Evolutionary conservation across 2,888 invertebrate species (phyloP).

Genomic region (Clanis bilineata): DNA sequence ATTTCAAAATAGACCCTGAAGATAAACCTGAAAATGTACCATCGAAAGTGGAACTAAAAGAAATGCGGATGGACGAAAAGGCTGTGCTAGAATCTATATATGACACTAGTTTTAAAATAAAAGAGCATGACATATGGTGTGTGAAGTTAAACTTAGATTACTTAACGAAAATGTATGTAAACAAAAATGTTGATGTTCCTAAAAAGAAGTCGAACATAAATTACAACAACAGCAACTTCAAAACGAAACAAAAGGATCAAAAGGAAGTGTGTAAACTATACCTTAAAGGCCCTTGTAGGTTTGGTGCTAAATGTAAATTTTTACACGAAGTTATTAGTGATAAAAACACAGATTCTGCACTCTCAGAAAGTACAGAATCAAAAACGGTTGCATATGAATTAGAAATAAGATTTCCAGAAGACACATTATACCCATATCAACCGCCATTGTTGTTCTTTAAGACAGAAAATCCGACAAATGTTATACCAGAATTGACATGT

Average conservation of each 20-base stretch:
- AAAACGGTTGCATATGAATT: slow-evolving; percentile 82
- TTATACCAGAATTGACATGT: slow-evolving; percentile 84
- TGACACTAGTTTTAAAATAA: slow-evolving; percentile 85
- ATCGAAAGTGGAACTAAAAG: slow-evolving; percentile 79
- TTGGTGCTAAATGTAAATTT: slow-evolving; percentile 88
- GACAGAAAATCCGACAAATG: slow-evolving; percentile 78
- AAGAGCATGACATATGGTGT: slow-evolving; percentile 88
- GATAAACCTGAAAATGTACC: slow-evolving; percentile 65
- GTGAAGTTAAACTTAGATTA: slow-evolving; percentile 86
- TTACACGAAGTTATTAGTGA: slow-evolving; percentile 82
- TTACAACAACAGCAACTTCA: slow-evolving; percentile 55
- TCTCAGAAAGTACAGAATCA: slow-evolving; percentile 47
- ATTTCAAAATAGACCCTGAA: slow-evolving; percentile 79
- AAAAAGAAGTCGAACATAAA: slow-evolving; percentile 67
- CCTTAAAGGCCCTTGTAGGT: slow-evolving; percentile 86
- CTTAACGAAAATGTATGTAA: slow-evolving; percentile 80
- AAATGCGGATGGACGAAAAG: slow-evolving; percentile 87
- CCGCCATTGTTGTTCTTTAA: slow-evolving; percentile 87
- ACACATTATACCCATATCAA: slow-evolving; percentile 88
- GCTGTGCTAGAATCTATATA: slow-evolving; percentile 90
- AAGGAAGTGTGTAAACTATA: slow-evolving; percentile 85
- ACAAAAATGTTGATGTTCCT: slow-evolving; percentile 71
- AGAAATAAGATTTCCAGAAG: slow-evolving; percentile 88
- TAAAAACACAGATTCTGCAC: slow-evolving; percentile 38
- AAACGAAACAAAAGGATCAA: slow-evolving; percentile 78